phyloP scores from a whole-genome alignment of 2,113 vertebrate genomes.

The Labeo rohita region DNA sequence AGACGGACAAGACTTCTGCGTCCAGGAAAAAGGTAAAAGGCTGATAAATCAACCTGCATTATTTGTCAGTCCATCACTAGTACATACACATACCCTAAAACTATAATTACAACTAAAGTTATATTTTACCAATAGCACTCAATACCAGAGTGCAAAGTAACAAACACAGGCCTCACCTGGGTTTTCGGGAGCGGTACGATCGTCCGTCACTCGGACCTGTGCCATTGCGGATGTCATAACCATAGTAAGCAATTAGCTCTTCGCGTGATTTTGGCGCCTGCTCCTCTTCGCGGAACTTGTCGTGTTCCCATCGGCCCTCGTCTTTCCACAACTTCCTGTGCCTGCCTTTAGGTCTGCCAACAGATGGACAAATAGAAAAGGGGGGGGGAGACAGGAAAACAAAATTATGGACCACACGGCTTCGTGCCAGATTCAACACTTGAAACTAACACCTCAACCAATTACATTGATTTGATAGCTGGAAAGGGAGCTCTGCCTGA shows the following conservation, averaged over 20 bases:
- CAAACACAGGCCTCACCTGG: slow-evolving; percentile 74
- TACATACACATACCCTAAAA: not conserved
- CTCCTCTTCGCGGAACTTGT: slow-evolving; percentile 95
- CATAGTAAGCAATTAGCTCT: slow-evolving; percentile 93
- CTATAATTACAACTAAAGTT: not conserved
- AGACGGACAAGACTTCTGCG: no score
- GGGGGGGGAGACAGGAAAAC: not conserved
- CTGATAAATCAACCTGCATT: not conserved
- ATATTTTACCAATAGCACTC: not conserved
- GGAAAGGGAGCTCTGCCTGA: not conserved
- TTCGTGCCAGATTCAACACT: not conserved
- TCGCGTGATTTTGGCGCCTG: slow-evolving; percentile 95
- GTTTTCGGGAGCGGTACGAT: slow-evolving; percentile 80
- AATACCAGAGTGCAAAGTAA: not conserved
- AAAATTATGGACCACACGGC: not conserved
- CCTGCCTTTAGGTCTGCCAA: slow-evolving; percentile 87
- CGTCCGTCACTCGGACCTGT: slow-evolving; percentile 83
- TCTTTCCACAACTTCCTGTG: slow-evolving; percentile 97
- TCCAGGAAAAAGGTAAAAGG: no score
- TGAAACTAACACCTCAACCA: not conserved
- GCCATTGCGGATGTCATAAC: slow-evolving; percentile 93
- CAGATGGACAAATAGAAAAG: not conserved
- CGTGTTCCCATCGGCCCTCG: slow-evolving; percentile 95
- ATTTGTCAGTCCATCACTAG: not conserved
- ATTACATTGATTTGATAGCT: not conserved